Base-by-base conservation (phyloP, 2,113 vertebrate species). In the Mastomys natalensis region DNA sequence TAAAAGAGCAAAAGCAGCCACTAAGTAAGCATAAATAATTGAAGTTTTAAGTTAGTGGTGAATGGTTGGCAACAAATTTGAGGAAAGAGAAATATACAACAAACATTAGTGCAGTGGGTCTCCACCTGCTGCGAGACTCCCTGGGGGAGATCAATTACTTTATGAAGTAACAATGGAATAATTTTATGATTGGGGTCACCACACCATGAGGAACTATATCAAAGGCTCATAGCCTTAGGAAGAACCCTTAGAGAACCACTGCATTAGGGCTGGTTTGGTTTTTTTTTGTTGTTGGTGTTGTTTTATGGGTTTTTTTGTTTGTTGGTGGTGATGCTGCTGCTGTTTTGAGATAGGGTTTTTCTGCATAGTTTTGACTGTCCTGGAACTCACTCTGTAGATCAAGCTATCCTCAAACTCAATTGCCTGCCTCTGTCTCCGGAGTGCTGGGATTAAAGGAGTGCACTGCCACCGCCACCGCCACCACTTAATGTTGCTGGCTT, bases 1-100 rank as follows among this genome's bases (percentile, higher is more conserved):
- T 92, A 51, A 91, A 73, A 77, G 48, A 97, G 17, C 26, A 87
- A 90, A 92, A 89, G 40, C 24, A 85, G 58, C 40, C 51, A 62
- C 64, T 95, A 60, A 87, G 51, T 88, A 51, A 94, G 37, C 2
- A 45, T 93, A 93, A 95, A 40, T 62, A 34, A n/a, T 90, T 90
- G 29, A 84, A 86, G 62, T 16, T 64, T 5, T 72, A 43, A 92
- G 3, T 82, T 24, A 78, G 68, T n/a, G 72, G 37, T 94, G 60
- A 87, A 51, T 34, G 91, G 89, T 26, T 89, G 24, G 21, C 16
- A 85, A 89, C 45, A 90, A 31, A 80, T 92, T 70, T 72, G 34
- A 97, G 22, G 68, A 31, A 89, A 53, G 89, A 45, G 86, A 66
- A 85, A 80, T 93, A 5, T 4, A 43, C 0, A 78, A 10, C 77